These are phyloP conservation scores for Peromyscus leucopus DNA, from an alignment of 2,113 vertebrate genomes.

Conservation along the genomic window DNA sequence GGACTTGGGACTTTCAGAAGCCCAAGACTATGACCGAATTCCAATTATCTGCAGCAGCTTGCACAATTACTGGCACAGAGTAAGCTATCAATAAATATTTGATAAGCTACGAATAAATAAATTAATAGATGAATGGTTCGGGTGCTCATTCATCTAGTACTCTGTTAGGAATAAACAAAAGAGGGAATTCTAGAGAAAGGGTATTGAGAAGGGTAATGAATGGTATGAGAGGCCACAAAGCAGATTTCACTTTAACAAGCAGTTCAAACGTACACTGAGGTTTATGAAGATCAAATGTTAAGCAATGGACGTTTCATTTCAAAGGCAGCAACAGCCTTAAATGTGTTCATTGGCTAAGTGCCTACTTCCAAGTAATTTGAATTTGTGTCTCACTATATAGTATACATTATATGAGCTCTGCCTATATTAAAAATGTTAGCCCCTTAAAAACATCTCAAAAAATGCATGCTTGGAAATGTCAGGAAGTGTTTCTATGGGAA, in stretches of 20 bases:
- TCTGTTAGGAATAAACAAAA: constrained; percentile 20
- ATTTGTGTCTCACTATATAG: constrained; percentile 14
- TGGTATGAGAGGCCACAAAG: neutral
- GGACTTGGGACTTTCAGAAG: neutral
- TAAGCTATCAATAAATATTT: constrained; percentile 18
- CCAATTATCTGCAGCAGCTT: neutral
- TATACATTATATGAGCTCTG: neutral
- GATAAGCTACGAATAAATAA: constrained; percentile 26
- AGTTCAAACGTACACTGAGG: neutral
- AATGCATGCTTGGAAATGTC: neutral
- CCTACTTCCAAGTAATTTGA: constrained; percentile 11
- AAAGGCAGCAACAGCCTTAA: neutral
- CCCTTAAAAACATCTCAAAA: constrained; percentile 22
- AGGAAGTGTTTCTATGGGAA: neutral
- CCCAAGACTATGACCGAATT: neutral
- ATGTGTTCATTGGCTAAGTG: neutral
- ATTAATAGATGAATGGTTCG: constrained; percentile 10
- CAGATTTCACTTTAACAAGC: neutral
- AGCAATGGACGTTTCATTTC: neutral
- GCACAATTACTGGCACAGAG: neutral
- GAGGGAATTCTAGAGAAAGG: constrained; percentile 12
- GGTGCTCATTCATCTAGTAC: neutral
- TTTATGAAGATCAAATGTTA: neutral
- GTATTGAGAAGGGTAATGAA: neutral
- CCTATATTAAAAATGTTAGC: neutral